Conservation (phyloP, 2,113 vertebrate species). For the Tupaia chinensis region DNA sequence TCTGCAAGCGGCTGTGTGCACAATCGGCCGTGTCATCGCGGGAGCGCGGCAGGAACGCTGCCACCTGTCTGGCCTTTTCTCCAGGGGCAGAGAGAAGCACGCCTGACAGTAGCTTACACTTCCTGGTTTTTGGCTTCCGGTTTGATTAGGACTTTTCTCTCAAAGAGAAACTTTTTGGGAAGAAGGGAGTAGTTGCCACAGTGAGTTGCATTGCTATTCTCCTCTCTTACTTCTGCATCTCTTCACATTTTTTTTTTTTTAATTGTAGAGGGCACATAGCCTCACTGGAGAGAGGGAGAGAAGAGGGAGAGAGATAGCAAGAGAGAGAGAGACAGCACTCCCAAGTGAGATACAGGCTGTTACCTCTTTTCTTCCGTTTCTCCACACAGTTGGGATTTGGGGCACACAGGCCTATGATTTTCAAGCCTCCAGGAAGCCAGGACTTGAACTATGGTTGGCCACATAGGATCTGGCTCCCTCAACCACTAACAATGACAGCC, state of each 20-base stretch:
- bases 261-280: too few relatives aligned
- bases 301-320: too few relatives aligned
- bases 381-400: too few relatives aligned
- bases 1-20: background rate
- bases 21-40: background rate
- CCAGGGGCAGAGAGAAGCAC: background rate
- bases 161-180: background rate
- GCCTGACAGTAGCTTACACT: background rate
- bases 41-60: background rate
- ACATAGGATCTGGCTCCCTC: too few relatives aligned
- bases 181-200: background rate
- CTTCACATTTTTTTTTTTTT: background rate
- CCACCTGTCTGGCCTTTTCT: constrained; percentile 18
- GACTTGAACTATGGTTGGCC: too few relatives aligned
- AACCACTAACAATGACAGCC: too few relatives aligned
- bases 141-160: background rate
- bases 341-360: too few relatives aligned
- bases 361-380: too few relatives aligned
- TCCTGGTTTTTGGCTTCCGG: background rate
- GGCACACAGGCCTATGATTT: too few relatives aligned
- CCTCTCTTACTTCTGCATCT: accelerated
- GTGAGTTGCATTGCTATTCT: background rate
- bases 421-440: too few relatives aligned
- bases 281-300: too few relatives aligned
- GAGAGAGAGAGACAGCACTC: too few relatives aligned